These are phyloP conservation scores for Tychaedon coryphoeus DNA, from an alignment of 2,113 vertebrate species.

Conservation along the genomic window DNA sequence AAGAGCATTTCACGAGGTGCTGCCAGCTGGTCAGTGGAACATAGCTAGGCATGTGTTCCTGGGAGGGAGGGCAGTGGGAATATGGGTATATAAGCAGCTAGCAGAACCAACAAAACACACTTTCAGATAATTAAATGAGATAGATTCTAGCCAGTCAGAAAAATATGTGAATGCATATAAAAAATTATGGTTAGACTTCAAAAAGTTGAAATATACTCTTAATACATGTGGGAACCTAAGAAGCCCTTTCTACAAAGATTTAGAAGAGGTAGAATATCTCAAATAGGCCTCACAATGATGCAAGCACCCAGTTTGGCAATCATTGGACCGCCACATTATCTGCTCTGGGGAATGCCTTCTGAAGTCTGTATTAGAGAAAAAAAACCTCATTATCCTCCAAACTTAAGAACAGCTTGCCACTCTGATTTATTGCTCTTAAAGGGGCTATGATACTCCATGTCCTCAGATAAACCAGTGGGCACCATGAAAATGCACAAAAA, in stretches of 20 bases:
- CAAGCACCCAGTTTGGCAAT: neutral
- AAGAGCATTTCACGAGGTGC: neutral
- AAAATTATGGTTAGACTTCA: neutral
- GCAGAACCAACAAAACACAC: neutral
- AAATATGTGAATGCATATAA: neutral
- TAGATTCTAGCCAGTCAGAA: neutral
- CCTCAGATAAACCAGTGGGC: neutral
- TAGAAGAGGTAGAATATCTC: neutral
- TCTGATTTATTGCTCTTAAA: neutral
- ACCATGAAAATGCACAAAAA: neutral
- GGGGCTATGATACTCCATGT: neutral
- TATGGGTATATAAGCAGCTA: neutral
- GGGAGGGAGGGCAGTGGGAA: neutral
- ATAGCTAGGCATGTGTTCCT: neutral
- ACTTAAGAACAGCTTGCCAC: neutral
- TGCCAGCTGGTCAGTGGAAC: neutral
- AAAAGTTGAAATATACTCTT: neutral
- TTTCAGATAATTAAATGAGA: neutral
- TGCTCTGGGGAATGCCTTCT: neutral
- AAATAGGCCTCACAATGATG: neutral
- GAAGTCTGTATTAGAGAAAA: neutral
- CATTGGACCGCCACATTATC: neutral
- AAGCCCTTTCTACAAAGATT: neutral
- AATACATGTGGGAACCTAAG: neutral
- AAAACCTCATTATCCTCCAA: neutral